Base-by-base conservation (phyloP, 2,797 vertebrate genomes). In the Enteromius mattozi region DNA sequence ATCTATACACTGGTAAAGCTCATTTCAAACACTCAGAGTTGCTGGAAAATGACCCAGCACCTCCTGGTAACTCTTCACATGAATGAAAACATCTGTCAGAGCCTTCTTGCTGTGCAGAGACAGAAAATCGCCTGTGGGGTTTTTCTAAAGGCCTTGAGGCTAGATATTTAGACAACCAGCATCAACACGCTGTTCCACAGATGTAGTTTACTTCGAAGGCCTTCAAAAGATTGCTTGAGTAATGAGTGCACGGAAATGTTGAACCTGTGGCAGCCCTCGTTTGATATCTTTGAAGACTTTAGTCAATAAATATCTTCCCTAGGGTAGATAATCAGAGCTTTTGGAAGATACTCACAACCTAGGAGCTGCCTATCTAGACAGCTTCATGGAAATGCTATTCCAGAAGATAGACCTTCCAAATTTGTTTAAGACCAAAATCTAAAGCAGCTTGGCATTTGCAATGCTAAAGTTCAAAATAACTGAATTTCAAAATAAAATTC, bases 51-150 rank as follows among this genome's bases (percentile, higher is more conserved):
- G 84, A 82, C 65, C 72, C 19, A 17, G 35, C 37, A 37, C 84
- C 49, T 70, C 79, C 66, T 77, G 49, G 72, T 77, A 56, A 63
- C 74, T 69, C 78, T 85, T 54, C 63, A 77, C 63, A 69, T 85
- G 66, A 85, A 61, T 51, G 61, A 63, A 75, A 82, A 85, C 84
- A 76, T 85, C 79, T 77, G 84, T 85, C 47, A 69, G 61, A 70
- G 76, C 19, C 72, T 47, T 54, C 59, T 69, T 69, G 82, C 63
- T 78, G 74, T 69, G 35, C 45, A 17, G 59, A 83, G 63, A 83
- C 72, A 83, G 74, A 83, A 78, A 70, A 78, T 59, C 51, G 76
- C 49, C 74, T 30, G 37, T 66, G 69, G 49, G 63, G 51, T 81
- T 66, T 81, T 51, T 42, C 79, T 69, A 56, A 59, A 79, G 71